Percentiles rank a stretch among this genome's conserved stretches.
phyloP scores from a whole-genome alignment of 2,888 invertebrate genomes.

The Caenorhabditis becei region DNA sequence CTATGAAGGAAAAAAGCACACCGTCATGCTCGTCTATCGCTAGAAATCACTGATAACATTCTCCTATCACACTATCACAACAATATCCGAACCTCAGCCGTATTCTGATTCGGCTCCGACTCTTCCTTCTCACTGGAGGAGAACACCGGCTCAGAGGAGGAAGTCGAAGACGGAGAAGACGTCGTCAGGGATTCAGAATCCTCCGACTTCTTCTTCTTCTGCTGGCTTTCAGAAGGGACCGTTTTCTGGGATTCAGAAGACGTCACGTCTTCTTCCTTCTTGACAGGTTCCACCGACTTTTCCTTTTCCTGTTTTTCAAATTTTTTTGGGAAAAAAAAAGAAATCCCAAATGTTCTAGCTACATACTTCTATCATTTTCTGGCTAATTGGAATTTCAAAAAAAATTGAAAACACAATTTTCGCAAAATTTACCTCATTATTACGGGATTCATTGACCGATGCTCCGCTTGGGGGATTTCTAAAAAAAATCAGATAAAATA shows the following conservation, averaged over 20 bases:
- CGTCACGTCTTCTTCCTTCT: neutral
- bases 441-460: slow-evolving; percentile 19
- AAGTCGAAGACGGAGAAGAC: slow-evolving; percentile 20
- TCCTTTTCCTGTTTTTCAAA: no score
- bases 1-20: no score
- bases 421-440: slow-evolving; percentile 16
- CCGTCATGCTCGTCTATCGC: no score
- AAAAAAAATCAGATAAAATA: neutral
- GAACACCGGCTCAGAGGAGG: slow-evolving; percentile 21
- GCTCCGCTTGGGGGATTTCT: neutral
- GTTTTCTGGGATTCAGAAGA: neutral
- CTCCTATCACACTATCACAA: slow-evolving; percentile 3
- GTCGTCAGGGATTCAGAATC: slow-evolving; percentile 28
- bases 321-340: no score
- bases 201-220: slow-evolving; percentile 1
- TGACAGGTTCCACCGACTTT: neutral
- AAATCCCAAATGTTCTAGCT: neutral
- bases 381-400: no score
- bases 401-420: no score
- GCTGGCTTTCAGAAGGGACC: neutral
- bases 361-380: neutral
- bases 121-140: slow-evolving; percentile 27
- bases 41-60: no score
- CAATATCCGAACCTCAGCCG: neutral
- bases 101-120: neutral